Base-by-base conservation (phyloP, 2,797 vertebrate genomes). In the Peromyscus aztecus region DNA sequence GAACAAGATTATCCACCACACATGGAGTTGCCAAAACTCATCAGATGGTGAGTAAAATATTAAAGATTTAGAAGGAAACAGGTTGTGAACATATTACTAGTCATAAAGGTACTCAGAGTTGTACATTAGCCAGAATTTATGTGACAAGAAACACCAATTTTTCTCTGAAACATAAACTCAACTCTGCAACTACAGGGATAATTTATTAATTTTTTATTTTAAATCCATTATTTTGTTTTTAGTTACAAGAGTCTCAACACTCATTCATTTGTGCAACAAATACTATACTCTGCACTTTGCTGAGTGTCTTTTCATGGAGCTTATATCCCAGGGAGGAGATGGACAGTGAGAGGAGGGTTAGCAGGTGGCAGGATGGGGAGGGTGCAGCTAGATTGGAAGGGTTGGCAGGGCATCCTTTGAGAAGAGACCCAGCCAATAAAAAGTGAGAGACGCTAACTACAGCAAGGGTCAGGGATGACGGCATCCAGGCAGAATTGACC, bases 121-220 rank as follows among this genome's bases (percentile, higher is more conserved):
- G 49, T 76, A 90, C 55, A 63, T 61, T 61, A 69, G 37, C 59
- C 69, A 83, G 29, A 40, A 91, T 77, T 69, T 49, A 91, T 46
- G 8, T 91, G 82, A 29, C 57, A 76, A 88, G 43, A 55, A 69
- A 69, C 29, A 89, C 4, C 24, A n/a, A 55, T 75, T 37, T 89
- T 89, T 75, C 93, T 92, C 85, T 93, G 61, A 93, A 89, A 52
- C 78, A 69, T 16, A 73, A 85, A 71, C 63, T 55, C 21, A 80
- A 73, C n/a, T 86, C 57, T 82, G 57, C 43, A 67, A 75, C 6
- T 40, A 71, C 17, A 29, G 29, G 24, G 63, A 31, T 75, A 81
- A 67, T 71, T 46, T 55, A 24, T 67, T 88, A 63, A 1, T 24
- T 94, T 71, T 19, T n/a, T 37, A n/a, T n/a, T n/a, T 37, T 31